Evolutionary conservation across 2,888 invertebrate species (phyloP).

Genomic region (Acleris cristana): DNA sequence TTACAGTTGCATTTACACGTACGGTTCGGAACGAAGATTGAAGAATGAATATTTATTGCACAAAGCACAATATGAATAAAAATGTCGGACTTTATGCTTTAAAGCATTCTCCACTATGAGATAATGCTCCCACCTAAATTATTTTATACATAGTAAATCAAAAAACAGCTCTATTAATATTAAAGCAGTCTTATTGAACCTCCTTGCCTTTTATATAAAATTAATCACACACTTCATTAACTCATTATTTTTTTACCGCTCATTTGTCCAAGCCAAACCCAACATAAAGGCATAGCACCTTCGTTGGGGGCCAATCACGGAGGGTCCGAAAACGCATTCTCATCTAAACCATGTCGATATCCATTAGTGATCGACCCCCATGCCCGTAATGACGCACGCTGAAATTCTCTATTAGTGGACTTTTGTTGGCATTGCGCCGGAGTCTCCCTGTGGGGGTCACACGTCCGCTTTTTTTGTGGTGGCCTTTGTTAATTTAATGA

Average conservation of each 20-base stretch:
- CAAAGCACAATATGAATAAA: no score
- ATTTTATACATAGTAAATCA: no score
- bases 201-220: no score
- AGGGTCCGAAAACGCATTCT: conserved; percentile 57
- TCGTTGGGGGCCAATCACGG: conserved; percentile 46
- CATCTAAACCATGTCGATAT: conserved; percentile 62
- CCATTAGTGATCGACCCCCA: conserved; percentile 54
- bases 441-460: conserved; percentile 5
- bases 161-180: no score
- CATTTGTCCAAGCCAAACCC: conserved; percentile 18
- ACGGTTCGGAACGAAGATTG: no score
- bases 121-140: no score
- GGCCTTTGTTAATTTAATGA: background rate
- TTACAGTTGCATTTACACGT: no score
- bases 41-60: no score
- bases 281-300: conserved; percentile 11
- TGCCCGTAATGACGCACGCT: conserved; percentile 46
- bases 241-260: conserved; percentile 21
- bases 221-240: background rate
- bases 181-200: no score
- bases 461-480: background rate
- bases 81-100: no score
- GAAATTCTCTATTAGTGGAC: conserved; percentile 52
- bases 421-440: conserved; percentile 40
- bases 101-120: no score